Evolutionary conservation across 2,888 invertebrate species (phyloP).

Genomic region (Aricia artaxerxes): DNA sequence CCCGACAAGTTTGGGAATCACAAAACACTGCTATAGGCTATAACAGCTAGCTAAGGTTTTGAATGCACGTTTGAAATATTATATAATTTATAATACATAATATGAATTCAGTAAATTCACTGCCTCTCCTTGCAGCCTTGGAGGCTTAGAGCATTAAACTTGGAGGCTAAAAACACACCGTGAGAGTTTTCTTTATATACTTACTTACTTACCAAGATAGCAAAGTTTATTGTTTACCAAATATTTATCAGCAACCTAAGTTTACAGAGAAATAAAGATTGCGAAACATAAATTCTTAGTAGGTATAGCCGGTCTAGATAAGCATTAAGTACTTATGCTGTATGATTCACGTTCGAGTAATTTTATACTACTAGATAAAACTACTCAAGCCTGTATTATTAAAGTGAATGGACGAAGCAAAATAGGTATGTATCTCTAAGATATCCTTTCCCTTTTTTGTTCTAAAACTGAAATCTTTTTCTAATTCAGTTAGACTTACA

Average conservation of each 20-base stretch:
- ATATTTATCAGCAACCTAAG: not conserved
- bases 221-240: constrained; percentile 8
- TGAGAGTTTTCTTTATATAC: not conserved
- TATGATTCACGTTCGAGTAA: constrained; percentile 5
- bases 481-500: no score
- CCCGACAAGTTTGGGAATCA: no score
- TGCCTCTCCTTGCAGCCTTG: not conserved
- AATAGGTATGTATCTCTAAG: no score
- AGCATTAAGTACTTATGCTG: not conserved
- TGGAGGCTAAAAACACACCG: not conserved
- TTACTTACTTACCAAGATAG: not conserved
- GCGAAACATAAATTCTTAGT: constrained; percentile 19
- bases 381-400: not conserved
- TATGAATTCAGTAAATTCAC: not conserved
- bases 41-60: no score
- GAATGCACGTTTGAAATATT: no score
- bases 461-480: no score
- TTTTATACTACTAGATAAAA: constrained; percentile 8
- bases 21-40: no score
- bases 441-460: no score
- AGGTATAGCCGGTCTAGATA: not conserved
- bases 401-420: not conserved
- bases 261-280: constrained; percentile 14
- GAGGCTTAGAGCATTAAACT: no score
- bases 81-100: no score